These are phyloP conservation scores for Aplysina aerophoba DNA, from an alignment of 37 sponge, comb jelly and placozoan species.

Conservation along the genomic window DNA sequence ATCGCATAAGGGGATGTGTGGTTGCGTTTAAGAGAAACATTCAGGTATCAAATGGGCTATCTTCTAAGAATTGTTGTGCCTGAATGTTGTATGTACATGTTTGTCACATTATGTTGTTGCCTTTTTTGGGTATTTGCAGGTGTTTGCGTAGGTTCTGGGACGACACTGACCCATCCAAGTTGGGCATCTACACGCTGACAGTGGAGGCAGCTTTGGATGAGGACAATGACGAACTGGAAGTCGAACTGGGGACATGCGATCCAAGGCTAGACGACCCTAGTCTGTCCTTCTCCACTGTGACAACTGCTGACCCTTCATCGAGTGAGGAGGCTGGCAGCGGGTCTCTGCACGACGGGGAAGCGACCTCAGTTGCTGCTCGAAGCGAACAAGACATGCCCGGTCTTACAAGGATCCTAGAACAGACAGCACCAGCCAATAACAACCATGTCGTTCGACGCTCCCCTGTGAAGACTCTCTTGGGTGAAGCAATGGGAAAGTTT, in stretches of 20 bases:
- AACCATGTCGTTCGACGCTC: too few relatives aligned
- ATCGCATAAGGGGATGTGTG: too few relatives aligned
- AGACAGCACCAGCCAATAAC: not conserved
- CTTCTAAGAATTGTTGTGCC: too few relatives aligned
- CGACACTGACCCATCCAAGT: slow-evolving; percentile 20
- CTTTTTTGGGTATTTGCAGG: slow-evolving; percentile 15
- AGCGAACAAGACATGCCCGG: not conserved
- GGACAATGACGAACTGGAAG: slow-evolving; percentile 9
- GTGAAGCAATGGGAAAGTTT: not conserved
- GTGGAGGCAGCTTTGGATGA: slow-evolving; percentile 6
- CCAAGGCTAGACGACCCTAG: slow-evolving; percentile 21
- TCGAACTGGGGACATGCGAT: slow-evolving; percentile 16
- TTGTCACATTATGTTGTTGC: not conserved
- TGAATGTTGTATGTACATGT: not conserved
- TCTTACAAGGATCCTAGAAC: not conserved
- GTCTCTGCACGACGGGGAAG: not conserved
- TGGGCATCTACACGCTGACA: slow-evolving; percentile 61
- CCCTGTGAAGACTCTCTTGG: not conserved
- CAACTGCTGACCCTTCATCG: not conserved
- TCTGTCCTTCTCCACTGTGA: slow-evolving; percentile 11
- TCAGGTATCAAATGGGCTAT: too few relatives aligned
- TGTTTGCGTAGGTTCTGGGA: slow-evolving; percentile 68
- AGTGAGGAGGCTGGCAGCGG: not conserved
- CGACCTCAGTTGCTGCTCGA: not conserved
- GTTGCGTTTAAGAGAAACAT: too few relatives aligned